Evolutionary conservation across 2,797 vertebrate genomes (phyloP), one percentile per base, ranked within the genome.

Genomic region (Darevskia mixta): DNA sequence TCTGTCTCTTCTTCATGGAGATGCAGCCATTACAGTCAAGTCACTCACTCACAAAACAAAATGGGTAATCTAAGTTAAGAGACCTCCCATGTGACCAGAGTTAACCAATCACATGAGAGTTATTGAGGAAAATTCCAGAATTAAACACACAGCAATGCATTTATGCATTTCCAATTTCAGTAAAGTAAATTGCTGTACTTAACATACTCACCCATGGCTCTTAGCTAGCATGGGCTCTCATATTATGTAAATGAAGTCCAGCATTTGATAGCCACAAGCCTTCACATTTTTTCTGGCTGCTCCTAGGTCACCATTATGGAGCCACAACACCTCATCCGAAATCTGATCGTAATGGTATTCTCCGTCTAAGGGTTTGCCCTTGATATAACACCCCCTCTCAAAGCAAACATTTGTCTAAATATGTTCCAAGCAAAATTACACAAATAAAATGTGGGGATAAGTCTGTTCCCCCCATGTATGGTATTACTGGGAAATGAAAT

Each of bases 401-500:
- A 43, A 67, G 35, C 61, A 87, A 75, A 85, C 1, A 55, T 88
- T 86, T 25, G 20, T 32, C 11, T 71, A 71, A 71, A 72, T 89
- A 85, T 80, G 75, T 55, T 84, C 32, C 13, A 29, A 32, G 25
- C 83, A 86, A 93, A 90, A 87, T 41, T 86, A 32, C 43, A 27
- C 38, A 41, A 32, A 86, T 43, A 79, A 85, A 86, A 35, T 13
- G 84, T 66, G 58, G 23, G 32, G 55, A 32, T 43, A 41, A 43
- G 79, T 71, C 67, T 79, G 8, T 77, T n/a, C 75, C 27, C 64
- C 32, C 6, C 20, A 45, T 58, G 85, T n/a, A 90, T 55, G 23
- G 9, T 67, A 64, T 86, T 90, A 58, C 82, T 91, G 90, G 83
- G 79, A 89, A 89, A 91, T 92, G 41, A 32, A 6, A 58, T 23